phyloP scores from a whole-genome alignment of 1,140 invertebrate genomes.

The Macrobrachium rosenbergii region DNA sequence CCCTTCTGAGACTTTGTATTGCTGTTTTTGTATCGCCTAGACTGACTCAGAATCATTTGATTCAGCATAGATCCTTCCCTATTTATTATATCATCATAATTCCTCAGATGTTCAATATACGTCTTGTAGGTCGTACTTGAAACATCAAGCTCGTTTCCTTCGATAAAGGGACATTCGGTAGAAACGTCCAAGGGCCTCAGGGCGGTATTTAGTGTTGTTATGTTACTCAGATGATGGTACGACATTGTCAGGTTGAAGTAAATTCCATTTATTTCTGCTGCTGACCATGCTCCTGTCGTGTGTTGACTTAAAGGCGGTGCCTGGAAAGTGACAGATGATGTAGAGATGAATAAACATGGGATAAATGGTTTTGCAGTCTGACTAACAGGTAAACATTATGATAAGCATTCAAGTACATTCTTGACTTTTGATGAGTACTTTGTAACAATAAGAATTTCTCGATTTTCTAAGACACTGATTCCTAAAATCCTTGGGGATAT shows the following conservation, averaged over 20 bases:
- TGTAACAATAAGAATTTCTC: too few relatives aligned
- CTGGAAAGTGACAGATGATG: not conserved
- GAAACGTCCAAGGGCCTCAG: conserved; percentile 25
- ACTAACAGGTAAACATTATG: too few relatives aligned
- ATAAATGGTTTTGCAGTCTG: too few relatives aligned
- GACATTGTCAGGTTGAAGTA: conserved; percentile 51
- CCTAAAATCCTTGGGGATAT: too few relatives aligned
- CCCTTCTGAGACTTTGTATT: too few relatives aligned
- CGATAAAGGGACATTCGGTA: not conserved
- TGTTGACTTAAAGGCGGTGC: conserved; percentile 23
- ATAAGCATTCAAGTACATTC: too few relatives aligned
- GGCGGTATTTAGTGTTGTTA: not conserved
- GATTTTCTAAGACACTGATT: too few relatives aligned
- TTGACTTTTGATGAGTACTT: too few relatives aligned
- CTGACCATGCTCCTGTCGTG: not conserved
- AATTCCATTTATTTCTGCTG: conserved; percentile 1
- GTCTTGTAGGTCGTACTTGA: not conserved
- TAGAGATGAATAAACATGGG: too few relatives aligned
- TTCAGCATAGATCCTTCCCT: not conserved
- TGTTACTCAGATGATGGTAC: conserved; percentile 29
- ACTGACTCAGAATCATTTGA: too few relatives aligned
- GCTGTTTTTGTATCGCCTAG: too few relatives aligned
- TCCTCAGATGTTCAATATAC: conserved; percentile 13
- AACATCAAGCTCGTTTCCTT: not conserved
- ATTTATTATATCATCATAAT: not conserved